A percentile compares a stretch with the other conserved stretches of the same genome.
Conservation (phyloP, 2,113 vertebrate species). For the Bungarus multicinctus region DNA sequence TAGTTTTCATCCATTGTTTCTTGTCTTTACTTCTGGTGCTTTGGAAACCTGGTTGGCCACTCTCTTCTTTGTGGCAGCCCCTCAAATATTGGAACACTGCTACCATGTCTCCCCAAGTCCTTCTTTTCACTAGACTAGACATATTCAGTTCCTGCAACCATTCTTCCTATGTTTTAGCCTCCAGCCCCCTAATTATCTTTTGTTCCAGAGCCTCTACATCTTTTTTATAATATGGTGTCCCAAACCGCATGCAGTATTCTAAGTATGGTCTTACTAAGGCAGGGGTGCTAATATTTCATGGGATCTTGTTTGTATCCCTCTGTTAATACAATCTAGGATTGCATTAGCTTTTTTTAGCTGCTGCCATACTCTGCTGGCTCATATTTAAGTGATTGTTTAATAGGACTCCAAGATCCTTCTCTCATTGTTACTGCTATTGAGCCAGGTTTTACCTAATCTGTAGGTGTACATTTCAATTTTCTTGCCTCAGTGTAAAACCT, state of each 20-base stretch:
- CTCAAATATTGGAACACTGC: not conserved
- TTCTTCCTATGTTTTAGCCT: not conserved
- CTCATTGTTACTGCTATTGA: not conserved
- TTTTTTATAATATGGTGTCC: not conserved
- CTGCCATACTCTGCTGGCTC: not conserved
- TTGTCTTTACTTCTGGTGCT: not conserved
- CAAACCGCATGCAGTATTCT: not conserved
- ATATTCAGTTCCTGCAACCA: not conserved
- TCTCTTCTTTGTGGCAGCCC: not conserved
- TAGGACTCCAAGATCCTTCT: not conserved
- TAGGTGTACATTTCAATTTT: not conserved
- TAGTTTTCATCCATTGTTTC: not conserved
- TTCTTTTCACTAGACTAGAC: not conserved
- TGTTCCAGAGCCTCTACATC: not conserved
- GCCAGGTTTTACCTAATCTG: not conserved
- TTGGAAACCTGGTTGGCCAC: not conserved
- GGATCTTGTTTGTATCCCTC: not conserved
- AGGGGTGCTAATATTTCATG: not conserved
- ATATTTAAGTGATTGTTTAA: not conserved
- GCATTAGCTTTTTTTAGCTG: not conserved
- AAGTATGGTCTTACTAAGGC: not conserved
- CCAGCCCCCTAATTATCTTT: not conserved
- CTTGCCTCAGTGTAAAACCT: not conserved
- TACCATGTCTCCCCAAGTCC: not conserved
- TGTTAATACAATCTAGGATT: not conserved